A percentile compares a stretch with the other conserved stretches of the same genome.
phyloP scores from a whole-genome alignment of 2,888 invertebrate species.

The Cheilosia scutellata region DNA sequence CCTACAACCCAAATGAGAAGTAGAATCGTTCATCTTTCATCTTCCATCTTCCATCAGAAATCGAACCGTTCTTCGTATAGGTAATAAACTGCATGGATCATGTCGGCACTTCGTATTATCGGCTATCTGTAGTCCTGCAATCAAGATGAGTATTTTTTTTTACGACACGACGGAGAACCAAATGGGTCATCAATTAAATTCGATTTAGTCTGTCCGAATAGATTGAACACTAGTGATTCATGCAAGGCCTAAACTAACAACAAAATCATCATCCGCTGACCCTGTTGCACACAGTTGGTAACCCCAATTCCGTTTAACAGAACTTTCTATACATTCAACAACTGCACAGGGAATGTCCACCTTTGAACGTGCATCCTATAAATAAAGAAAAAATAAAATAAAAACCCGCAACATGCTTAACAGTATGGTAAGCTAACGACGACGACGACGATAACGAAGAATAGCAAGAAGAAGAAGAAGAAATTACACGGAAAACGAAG shows the following conservation, averaged over 20 bases:
- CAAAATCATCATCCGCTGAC: slow-evolving; percentile 60
- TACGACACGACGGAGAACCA: slow-evolving; percentile 30
- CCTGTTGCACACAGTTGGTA: slow-evolving; percentile 67
- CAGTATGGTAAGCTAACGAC: slow-evolving; percentile 56
- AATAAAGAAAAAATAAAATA: slow-evolving; percentile 45
- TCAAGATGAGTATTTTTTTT: slow-evolving; percentile 24
- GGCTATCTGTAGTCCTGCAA: not conserved
- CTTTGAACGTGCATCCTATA: slow-evolving; percentile 56
- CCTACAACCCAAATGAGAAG: slow-evolving; percentile 36
- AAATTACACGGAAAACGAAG: slow-evolving; percentile 48
- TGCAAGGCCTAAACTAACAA: slow-evolving; percentile 6
- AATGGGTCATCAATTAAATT: slow-evolving; percentile 45
- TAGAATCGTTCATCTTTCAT: slow-evolving; percentile 5
- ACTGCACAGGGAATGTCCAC: slow-evolving; percentile 50
- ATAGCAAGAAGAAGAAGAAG: slow-evolving; percentile 14
- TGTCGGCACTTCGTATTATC: not conserved
- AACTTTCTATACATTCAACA: slow-evolving; percentile 65
- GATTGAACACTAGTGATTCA: not conserved
- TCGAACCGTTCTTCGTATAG: slow-evolving; percentile 37
- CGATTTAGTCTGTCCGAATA: slow-evolving; percentile 25
- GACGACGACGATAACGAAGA: slow-evolving; percentile 29
- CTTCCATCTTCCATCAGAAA: slow-evolving; percentile 21
- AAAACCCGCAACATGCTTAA: slow-evolving; percentile 39
- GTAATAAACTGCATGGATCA: slow-evolving; percentile 37
- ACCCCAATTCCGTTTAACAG: slow-evolving; percentile 73